A percentile compares a stretch with the other conserved stretches of the same genome.
phyloP scores from a whole-genome alignment of 2,888 invertebrate species.

The Netelia inedita region DNA sequence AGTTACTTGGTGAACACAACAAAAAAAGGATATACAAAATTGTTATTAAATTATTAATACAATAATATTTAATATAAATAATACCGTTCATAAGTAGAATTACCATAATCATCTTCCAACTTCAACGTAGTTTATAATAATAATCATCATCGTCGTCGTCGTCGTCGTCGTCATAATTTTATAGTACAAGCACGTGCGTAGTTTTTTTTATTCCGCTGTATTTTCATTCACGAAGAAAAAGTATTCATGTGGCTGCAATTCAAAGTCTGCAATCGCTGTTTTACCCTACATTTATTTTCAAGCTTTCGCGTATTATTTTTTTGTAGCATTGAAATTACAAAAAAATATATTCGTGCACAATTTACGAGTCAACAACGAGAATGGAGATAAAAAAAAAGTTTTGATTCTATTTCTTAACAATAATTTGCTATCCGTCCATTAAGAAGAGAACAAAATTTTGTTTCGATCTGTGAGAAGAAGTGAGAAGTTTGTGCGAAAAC shows the following conservation, averaged over 20 bases:
- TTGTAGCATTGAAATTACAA: neutral
- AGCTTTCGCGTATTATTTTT: neutral
- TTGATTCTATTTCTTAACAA: neutral
- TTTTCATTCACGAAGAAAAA: neutral
- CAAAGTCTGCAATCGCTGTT: neutral
- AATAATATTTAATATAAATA: conserved; percentile 77
- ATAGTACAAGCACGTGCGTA: conserved; percentile 51
- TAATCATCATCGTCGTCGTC: conserved; percentile 9
- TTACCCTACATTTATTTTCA: neutral
- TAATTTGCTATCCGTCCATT: too few species aligned
- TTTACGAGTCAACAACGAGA: conserved; percentile 13
- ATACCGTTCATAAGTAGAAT: conserved; percentile 79
- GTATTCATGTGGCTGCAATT: neutral
- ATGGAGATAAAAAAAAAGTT: neutral
- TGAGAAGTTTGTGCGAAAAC: conserved; percentile 25
- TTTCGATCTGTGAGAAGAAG: neutral
- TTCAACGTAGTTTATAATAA: conserved; percentile 14
- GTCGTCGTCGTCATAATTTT: conserved; percentile 20
- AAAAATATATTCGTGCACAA: neutral
- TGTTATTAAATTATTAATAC: conserved; percentile 78
- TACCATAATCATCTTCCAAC: conserved; percentile 68
- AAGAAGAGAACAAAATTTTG: too few species aligned
- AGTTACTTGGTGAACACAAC: conserved; percentile 78
- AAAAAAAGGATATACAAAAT: conserved; percentile 74
- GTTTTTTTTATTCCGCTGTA: conserved; percentile 21